Evolutionary conservation across 2,113 vertebrate species (phyloP).

Genomic region (Eira barbara): DNA sequence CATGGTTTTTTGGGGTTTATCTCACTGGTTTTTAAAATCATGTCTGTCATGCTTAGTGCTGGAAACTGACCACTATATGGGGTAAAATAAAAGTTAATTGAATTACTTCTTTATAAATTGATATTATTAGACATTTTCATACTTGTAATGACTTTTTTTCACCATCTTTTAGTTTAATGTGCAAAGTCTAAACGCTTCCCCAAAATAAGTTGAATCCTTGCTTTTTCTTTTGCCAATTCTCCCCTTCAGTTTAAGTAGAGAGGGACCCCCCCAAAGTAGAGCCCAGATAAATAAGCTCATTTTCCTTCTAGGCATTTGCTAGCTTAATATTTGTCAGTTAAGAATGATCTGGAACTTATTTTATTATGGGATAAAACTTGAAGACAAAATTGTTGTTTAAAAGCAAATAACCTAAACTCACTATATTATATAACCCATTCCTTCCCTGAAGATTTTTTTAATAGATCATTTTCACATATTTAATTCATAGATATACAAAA

Average conservation of each 20-base stretch:
- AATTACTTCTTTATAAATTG: neutral
- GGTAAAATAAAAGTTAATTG: neutral
- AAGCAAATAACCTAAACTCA: neutral
- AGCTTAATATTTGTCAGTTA: neutral
- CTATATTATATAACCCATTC: neutral
- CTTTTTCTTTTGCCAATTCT: neutral
- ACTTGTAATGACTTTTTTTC: slow-evolving; percentile 21
- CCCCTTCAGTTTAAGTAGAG: neutral
- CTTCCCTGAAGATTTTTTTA: neutral
- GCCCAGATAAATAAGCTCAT: neutral
- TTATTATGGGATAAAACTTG: neutral
- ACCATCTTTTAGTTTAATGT: neutral
- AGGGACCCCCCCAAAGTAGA: neutral
- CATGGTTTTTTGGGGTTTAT: neutral
- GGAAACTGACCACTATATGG: neutral
- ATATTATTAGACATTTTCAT: neutral
- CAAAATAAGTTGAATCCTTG: neutral
- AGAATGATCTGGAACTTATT: slow-evolving; percentile 1
- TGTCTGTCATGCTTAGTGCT: neutral
- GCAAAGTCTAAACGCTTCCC: neutral
- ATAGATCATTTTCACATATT: neutral
- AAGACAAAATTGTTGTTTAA: slow-evolving; percentile 1
- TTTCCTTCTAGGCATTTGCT: neutral
- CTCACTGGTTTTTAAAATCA: neutral
- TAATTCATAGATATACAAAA: neutral